Percentiles rank a stretch among this genome's conserved stretches.
Evolutionary conservation across 37 sponge, comb jelly and placozoan species (phyloP).

Genomic region (Sycon ciliatum): DNA sequence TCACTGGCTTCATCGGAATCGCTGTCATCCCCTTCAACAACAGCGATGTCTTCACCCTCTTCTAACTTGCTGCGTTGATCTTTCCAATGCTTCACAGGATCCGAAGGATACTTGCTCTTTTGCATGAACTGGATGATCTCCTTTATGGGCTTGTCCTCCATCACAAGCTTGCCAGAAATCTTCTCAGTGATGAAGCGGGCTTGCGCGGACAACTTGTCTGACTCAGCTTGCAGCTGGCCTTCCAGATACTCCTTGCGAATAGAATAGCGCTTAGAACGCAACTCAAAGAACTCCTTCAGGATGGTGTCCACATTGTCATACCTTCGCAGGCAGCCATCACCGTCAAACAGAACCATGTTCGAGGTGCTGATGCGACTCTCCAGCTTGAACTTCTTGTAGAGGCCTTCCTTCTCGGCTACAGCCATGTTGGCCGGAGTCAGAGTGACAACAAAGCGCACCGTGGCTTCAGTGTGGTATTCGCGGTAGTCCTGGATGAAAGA

Average conservation of each 20-base stretch:
- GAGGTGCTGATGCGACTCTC: conserved; percentile 48
- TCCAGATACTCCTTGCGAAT: conserved; percentile 71
- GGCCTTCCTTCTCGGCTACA: conserved; percentile 47
- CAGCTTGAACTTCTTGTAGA: conserved; percentile 93
- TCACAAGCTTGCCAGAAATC: conserved; percentile 64
- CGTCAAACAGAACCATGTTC: conserved; percentile 82
- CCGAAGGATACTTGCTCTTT: conserved; percentile 55
- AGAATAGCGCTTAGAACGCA: conserved; percentile 59
- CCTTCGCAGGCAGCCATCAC: conserved; percentile 65
- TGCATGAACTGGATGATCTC: conserved; percentile 60
- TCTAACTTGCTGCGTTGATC: neutral
- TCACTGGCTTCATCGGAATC: conserved; percentile 23
- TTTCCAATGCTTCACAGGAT: conserved; percentile 91
- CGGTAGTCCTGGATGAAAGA: conserved; percentile 85
- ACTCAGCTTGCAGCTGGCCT: conserved; percentile 72
- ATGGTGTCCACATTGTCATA: conserved; percentile 57
- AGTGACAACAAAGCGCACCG: conserved; percentile 85
- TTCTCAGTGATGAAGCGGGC: conserved; percentile 89
- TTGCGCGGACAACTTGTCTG: conserved; percentile 59
- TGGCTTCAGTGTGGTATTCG: conserved; percentile 95
- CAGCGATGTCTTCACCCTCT: conserved; percentile 18
- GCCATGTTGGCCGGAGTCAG: conserved; percentile 51
- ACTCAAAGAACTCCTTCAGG: conserved; percentile 70
- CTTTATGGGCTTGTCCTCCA: conserved; percentile 64
- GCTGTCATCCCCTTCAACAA: conserved; percentile 24